Base-by-base conservation (phyloP, 2,888 invertebrate genomes). In the Lottia scabra region DNA sequence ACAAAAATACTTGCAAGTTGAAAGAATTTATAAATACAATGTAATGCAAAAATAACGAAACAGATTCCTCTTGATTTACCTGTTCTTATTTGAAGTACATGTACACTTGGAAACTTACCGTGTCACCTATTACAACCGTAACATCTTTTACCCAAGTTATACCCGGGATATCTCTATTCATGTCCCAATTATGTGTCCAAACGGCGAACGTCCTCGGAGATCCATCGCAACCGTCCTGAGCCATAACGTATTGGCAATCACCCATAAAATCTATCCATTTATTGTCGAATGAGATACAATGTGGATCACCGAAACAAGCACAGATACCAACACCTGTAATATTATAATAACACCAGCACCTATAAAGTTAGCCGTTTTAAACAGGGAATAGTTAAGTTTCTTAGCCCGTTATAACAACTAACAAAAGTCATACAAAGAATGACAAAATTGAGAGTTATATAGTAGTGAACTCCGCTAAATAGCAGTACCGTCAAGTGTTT, bases 221-320 rank as follows among this genome's bases (percentile, higher is more conserved):
- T n/a, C 70, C 68, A 2, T 70, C 70, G 74, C 88, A 88, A n/a
- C 76, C 76, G 65, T 86, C 86, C 46, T 80, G 73, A 1, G 83
- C 76, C 84, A 88, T 80, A 4, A 78, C 71, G 75, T 87, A 87
- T 63, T 79, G 78, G 73, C 88, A 88, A 4, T 68, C 68, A 5
- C 87, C 87, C 75, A 87, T 86, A 80, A 78, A 85, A 74, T 83
- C 78, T 12, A 82, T 63, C 73, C 78, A 75, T n/a, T 70, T 72
- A 0, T 79, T 68, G 74, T 88, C 88, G 44, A 79, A 85, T 0
- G 83, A 80, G 13, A 77, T 27, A 71, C 87, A 87, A 74, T 88
- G 88, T 8, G 88, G 87, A 65, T 88, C 88, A 4, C 88, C 88
- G 73, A 85, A 87, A 74, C 86, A 87, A 1, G 79, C 62, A 70